Evolutionary conservation across 2,797 vertebrate species (phyloP).

Genomic region (Yasuhikotakia modesta): DNA sequence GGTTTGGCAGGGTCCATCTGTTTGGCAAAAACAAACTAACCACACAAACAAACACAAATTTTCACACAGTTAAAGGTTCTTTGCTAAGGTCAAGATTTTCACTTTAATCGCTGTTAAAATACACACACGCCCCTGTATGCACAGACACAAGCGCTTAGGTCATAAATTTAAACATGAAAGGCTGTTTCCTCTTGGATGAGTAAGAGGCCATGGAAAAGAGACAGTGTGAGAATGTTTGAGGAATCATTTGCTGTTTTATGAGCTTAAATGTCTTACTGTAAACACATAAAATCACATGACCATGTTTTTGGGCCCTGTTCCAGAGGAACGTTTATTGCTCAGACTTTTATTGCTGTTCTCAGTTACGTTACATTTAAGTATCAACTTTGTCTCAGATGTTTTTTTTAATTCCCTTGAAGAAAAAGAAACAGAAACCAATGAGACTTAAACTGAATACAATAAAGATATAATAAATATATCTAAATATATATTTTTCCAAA

Average conservation of each 20-base stretch:
- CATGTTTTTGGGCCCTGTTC: constrained; percentile 10
- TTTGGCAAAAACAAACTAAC: constrained; percentile 33
- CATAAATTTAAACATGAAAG: constrained; percentile 39
- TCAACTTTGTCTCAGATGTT: neutral
- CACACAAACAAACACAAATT: constrained; percentile 50
- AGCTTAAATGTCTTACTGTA: neutral
- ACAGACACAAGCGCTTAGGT: constrained; percentile 16
- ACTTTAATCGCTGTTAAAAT: constrained; percentile 50
- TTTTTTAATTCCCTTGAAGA: neutral
- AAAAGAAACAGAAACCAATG: neutral
- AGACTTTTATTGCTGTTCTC: neutral
- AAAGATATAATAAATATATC: neutral
- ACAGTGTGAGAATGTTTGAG: neutral
- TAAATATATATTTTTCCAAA: no score
- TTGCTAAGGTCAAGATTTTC: constrained; percentile 51
- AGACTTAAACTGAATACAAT: no score
- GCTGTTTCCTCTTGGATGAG: constrained; percentile 37
- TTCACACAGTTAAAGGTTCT: constrained; percentile 34
- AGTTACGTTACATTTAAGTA: neutral
- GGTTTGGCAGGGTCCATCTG: constrained; percentile 5
- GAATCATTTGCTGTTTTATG: constrained; percentile 9
- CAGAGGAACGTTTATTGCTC: neutral
- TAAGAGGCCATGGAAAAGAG: constrained; percentile 5
- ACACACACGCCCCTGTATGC: constrained; percentile 44
- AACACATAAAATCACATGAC: constrained; percentile 1